Evolutionary conservation across 2,888 invertebrate species (phyloP), one percentile per base, ranked within the genome.

Genomic region (Epicampocera succincta): DNA sequence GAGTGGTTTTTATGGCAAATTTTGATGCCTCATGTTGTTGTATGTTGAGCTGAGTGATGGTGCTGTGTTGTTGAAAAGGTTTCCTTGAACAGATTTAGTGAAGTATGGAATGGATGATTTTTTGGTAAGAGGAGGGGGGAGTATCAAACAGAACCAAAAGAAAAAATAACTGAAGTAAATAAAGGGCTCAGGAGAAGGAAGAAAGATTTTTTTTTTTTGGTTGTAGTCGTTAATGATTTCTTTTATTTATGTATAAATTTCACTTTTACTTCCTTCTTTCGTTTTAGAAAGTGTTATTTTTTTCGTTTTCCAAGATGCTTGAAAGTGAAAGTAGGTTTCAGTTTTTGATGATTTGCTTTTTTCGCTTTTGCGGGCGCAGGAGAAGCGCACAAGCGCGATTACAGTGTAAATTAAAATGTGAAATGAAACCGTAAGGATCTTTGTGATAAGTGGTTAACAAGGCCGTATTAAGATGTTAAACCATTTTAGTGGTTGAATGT

Each of bases 381-480:
- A 13, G 63, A 12, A 8, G 25, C 5, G 25, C 25, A 33, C 5
- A 60, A 33, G 46, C n/a, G 15, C 6, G 46, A 11, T 5, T 11
- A 48, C 6, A 46, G 44, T 38, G 6, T 9, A 71, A 48, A 48
- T 58, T 19, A 71, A 48, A 46, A 29, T 17, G 15, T 25, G 38
- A 33, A 44, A 15, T 12, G 44, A 40, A 15, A 25, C 38, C 46
- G n/a, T 9, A 65, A 75, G 54, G 73, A 65, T 71, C 65, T 65
- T 58, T 58, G 68, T 66, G 78, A 71, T 78, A 78, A 71, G 65
- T 54, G 60, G 69, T 25, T 78, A 52, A 71, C 82, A 82, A 82
- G 82, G 82, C 78, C 78, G 78, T 48, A 72, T 29, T 78, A 4
- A 44, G n/a, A 66, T 72, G 72, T 66, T 78, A 17, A 72, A 78